Percentiles rank a stretch among this genome's conserved stretches.
phyloP scores from a whole-genome alignment of 1,140 invertebrate genomes.

The Cephus cinctus region DNA sequence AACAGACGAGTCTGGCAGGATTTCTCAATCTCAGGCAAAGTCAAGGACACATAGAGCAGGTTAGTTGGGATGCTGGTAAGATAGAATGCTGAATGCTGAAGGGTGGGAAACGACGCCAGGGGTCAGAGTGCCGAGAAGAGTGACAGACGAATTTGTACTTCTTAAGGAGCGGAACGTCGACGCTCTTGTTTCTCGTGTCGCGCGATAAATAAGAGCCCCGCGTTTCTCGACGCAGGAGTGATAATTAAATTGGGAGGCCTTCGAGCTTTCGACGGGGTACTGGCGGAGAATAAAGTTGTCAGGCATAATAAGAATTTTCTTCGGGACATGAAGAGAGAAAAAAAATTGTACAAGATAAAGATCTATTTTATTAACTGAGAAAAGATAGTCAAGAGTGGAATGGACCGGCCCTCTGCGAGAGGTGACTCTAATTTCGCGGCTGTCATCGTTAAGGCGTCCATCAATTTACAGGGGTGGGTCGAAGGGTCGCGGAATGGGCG shows the following conservation, averaged over 20 bases:
- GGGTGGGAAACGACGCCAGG: no score
- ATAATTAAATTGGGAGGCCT: constrained; percentile 33
- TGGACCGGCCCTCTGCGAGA: neutral
- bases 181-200: constrained; percentile 18
- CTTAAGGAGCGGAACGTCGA: constrained; percentile 28
- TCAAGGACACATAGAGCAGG: no score
- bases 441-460: constrained; percentile 40
- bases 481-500: constrained; percentile 16
- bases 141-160: constrained; percentile 42
- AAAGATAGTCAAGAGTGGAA: neutral
- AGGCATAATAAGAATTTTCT: neutral
- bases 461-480: no score
- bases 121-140: no score
- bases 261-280: no score
- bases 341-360: neutral
- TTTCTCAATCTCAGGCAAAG: no score
- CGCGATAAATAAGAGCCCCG: constrained; percentile 33
- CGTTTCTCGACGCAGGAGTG: constrained; percentile 19
- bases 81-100: no score
- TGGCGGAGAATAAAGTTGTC: no score
- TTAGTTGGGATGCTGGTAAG: no score
- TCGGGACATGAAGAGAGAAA: neutral
- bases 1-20: no score
- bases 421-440: constrained; percentile 8
- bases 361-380: no score